Evolutionary conservation across 2,797 vertebrate species (phyloP).

Genomic region (Sebastiscus tertius): DNA sequence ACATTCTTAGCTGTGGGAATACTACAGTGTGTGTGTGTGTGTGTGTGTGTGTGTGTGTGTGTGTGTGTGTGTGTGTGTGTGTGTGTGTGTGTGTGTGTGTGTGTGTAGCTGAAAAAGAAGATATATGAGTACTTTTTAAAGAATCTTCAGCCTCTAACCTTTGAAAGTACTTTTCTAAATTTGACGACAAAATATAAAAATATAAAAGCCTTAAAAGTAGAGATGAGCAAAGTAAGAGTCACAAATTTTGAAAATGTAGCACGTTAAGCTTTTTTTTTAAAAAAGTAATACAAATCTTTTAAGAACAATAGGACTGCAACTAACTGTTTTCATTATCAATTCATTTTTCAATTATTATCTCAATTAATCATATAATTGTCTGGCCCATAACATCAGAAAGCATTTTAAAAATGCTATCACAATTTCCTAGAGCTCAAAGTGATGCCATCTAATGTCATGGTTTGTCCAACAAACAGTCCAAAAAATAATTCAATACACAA

Average conservation of each 20-base stretch:
- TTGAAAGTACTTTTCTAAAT: neutral
- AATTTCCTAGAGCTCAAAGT: neutral
- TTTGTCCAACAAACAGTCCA: neutral
- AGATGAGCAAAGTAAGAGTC: neutral
- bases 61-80: neutral
- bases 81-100: neutral
- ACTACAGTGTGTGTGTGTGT: neutral
- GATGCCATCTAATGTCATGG: neutral
- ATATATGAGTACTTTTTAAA: neutral
- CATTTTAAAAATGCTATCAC: neutral
- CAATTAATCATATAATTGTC: too few species aligned
- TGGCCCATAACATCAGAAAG: neutral
- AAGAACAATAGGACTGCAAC: neutral
- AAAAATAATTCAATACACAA: neutral
- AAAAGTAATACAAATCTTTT: neutral
- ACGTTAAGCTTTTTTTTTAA: neutral
- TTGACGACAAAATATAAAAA: neutral
- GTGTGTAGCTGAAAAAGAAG: neutral
- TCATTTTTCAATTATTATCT: neutral
- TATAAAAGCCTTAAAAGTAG: neutral
- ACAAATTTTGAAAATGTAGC: neutral
- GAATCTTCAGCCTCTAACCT: neutral
- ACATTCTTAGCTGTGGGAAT: constrained; percentile 44
- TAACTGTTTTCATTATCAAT: neutral
- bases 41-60: neutral